Evolutionary conservation across 2,888 invertebrate species (phyloP), one percentile per base, ranked within the genome.

Genomic region (Lordiphosa fenestrarum): DNA sequence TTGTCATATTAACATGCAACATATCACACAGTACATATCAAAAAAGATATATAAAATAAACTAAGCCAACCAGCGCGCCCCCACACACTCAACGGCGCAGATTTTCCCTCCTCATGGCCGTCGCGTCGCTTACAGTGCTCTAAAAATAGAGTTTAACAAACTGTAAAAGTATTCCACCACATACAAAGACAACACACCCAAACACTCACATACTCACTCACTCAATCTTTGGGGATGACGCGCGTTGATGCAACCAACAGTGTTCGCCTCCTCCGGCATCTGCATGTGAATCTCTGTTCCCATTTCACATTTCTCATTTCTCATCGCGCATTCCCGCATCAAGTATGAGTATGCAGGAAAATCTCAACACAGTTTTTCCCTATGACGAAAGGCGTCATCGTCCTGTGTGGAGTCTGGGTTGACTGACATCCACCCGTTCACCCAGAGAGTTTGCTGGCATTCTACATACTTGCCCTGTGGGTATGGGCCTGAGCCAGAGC

Each of bases 131-230:
- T 41, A 62, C 48, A 46, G 78, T 37, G 61, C 82, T 74, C 80
- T 81, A 81, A 72, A 83, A 83, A 81, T 81, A 81, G 83, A 81
- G 80, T 80, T 80, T 80, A 73, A 83, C 73, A 83, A 80, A 80
- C 80, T 80, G 76, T 74, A 76, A 76, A 83, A 76, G 80, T 80
- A 80, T 83, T 80, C 77, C 73, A 74, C 80, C 83, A 76, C 80
- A 83, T 83, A 81, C 80, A 82, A 77, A 69, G 77, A 65, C 55
- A 67, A 40, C 65, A 65, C 67, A 55, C 60, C 65, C 68, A 73
- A 69, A 42, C 49, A 39, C 49, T 38, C 44, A 25, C 19, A 21
- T 2, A 23, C 47, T 19, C 47, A 36, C 5, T 21, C 35, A 58
- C 44, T 56, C 48, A 23, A 36, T 35, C 47, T 21, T 47, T 67